phyloP scores from a whole-genome alignment of 2,113 vertebrate genomes.

The Naja naja region DNA sequence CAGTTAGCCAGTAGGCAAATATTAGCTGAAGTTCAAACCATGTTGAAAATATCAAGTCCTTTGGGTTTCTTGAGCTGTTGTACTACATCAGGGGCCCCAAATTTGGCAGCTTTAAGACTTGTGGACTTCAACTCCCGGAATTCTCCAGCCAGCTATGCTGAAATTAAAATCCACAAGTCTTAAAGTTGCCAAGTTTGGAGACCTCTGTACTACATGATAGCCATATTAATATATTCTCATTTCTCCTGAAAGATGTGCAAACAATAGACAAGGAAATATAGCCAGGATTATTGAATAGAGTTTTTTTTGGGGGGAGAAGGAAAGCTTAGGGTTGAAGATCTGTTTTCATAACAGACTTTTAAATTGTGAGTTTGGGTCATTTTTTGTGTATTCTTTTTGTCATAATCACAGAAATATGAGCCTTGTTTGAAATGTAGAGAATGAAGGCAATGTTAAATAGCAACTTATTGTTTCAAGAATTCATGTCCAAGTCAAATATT shows the following conservation, averaged over 20 bases:
- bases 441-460: slow-evolving; percentile 24
- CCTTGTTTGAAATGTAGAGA: slow-evolving; percentile 7
- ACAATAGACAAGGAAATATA: background rate
- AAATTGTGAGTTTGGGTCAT: background rate
- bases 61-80: background rate
- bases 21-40: background rate
- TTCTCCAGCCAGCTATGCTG: too few relatives aligned
- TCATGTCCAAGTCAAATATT: slow-evolving; percentile 42
- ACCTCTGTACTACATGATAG: background rate
- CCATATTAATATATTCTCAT: slow-evolving; percentile 29
- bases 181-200: too few relatives aligned
- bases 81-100: background rate
- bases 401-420: background rate
- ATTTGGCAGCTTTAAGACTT: too few relatives aligned
- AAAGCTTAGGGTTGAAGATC: background rate
- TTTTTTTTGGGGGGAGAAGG: background rate
- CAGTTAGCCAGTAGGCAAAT: background rate
- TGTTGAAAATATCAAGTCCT: background rate
- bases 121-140: too few relatives aligned
- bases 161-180: too few relatives aligned
- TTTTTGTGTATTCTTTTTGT: background rate
- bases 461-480: slow-evolving; percentile 24
- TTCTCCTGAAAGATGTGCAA: slow-evolving; percentile 7
- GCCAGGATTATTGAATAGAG: background rate
- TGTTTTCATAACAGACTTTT: background rate